Evolutionary conservation across 2,888 invertebrate species (phyloP).

Genomic region (Rugalucina vietnamica): DNA sequence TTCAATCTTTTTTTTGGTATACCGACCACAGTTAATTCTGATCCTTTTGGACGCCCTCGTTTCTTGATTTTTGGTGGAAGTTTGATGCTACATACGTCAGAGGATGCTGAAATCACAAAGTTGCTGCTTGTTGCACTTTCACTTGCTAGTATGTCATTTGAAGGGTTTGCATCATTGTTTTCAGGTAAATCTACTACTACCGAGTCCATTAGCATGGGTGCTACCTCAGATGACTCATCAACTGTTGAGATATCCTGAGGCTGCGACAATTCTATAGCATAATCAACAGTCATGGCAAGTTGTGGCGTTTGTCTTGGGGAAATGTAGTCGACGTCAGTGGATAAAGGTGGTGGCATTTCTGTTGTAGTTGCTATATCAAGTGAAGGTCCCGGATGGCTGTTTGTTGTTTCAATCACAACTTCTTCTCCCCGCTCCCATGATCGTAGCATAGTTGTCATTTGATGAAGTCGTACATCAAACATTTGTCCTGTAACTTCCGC

Average conservation of each 20-base stretch:
- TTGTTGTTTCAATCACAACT: not conserved
- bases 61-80: conserved; percentile 3
- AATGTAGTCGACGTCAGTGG: not conserved
- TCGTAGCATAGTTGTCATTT: not conserved
- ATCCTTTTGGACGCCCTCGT: conserved; percentile 17
- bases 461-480: not conserved
- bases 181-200: not conserved
- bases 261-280: no score
- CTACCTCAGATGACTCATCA: not conserved
- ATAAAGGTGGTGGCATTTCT: not conserved
- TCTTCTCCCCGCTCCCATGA: conserved; percentile 1
- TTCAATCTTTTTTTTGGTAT: conserved; percentile 13
- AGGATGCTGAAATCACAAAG: not conserved
- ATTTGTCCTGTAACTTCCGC: conserved; percentile 4
- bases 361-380: not conserved
- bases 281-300: not conserved
- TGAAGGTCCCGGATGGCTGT: no score
- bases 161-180: no score
- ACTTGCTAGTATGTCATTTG: no score
- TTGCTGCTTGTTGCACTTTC: not conserved
- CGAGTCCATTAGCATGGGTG: not conserved
- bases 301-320: not conserved
- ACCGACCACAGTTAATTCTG: conserved; percentile 17
- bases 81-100: no score
- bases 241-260: not conserved